phyloP scores from a whole-genome alignment of 64 coral and sea anemone genomes.

The Actinia equina region DNA sequence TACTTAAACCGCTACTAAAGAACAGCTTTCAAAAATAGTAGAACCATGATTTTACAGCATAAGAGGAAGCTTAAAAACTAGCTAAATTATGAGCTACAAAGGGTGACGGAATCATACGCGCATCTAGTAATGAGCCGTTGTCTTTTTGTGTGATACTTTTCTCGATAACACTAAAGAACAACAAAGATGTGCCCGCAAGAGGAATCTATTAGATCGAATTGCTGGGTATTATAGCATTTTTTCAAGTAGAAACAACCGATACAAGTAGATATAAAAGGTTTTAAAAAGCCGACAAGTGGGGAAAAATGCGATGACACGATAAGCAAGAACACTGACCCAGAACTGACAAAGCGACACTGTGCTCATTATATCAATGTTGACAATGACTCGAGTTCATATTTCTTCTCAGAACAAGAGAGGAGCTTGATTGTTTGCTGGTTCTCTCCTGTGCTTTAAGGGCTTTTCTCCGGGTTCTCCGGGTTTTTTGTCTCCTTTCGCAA shows the following conservation, averaged over 20 bases:
- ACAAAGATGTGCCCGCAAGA: not conserved
- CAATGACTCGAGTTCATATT: no score
- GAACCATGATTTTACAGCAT: not conserved
- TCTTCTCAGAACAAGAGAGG: no score
- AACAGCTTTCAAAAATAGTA: not conserved
- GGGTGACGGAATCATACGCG: no score
- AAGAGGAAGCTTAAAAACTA: not conserved
- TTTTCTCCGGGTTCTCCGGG: no score
- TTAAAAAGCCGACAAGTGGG: not conserved
- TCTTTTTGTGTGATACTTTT: no score
- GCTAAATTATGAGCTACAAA: not conserved
- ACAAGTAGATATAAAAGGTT: not conserved
- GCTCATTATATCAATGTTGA: not conserved
- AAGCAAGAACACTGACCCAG: not conserved
- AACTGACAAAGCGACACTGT: not conserved
- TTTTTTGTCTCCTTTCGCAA: no score
- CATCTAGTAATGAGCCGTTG: not conserved
- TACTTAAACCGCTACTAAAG: no score
- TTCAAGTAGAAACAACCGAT: not conserved
- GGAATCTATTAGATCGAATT: not conserved
- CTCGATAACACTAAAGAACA: not conserved
- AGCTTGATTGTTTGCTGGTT: no score
- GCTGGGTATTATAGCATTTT: not conserved
- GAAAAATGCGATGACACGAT: not conserved
- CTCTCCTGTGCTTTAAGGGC: no score